Evolutionary conservation across 2,888 invertebrate genomes (phyloP), one percentile per base, ranked within the genome.

Genomic region (Norana najaformis): DNA sequence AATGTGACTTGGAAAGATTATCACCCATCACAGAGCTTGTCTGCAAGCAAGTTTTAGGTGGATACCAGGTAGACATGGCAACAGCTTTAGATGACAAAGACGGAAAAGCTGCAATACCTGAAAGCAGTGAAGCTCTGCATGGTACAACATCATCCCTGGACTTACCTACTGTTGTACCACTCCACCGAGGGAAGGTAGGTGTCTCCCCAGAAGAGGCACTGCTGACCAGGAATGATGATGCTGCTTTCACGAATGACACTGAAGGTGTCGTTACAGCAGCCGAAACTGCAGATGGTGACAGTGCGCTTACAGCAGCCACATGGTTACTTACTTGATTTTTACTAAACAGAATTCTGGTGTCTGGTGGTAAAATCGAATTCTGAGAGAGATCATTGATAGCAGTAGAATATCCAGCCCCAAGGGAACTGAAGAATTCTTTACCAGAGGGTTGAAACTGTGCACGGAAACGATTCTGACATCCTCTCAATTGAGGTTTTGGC

Each of bases 301-400:
- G n/a, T 13, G 30, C n/a, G n/a, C 30, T 53, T 4, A 69, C n/a
- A 8, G 11, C n/a, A n/a, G 30, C 69, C 69, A 69, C 11, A n/a
- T 8, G 30, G 30, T n/a, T 69, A 69, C 11, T 30, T 69, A n/a
- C 69, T 69, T n/a, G 69, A 69, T 30, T 0, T n/a, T 69, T n/a
- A n/a, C n/a, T 69, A 69, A 69, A 8, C 30, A 69, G n/a, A n/a
- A n/a, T 69, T 69, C 69, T 69, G 69, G 69, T 69, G 69, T n/a
- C 69, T 69, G 69, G 69, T 69, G 69, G n/a, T n/a, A 69, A n/a
- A 69, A 69, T n/a, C n/a, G n/a, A 30, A n/a, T 69, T 69, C n/a
- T 69, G 69, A 69, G 69, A 69, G 11, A 8, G 8, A n/a, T 69
- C 69, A 6, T 30, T 30, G 13, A 69, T n/a, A 69, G 30, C 30